Conservation (phyloP, 2,113 vertebrate genomes). For the Xyrauchen texanus region DNA sequence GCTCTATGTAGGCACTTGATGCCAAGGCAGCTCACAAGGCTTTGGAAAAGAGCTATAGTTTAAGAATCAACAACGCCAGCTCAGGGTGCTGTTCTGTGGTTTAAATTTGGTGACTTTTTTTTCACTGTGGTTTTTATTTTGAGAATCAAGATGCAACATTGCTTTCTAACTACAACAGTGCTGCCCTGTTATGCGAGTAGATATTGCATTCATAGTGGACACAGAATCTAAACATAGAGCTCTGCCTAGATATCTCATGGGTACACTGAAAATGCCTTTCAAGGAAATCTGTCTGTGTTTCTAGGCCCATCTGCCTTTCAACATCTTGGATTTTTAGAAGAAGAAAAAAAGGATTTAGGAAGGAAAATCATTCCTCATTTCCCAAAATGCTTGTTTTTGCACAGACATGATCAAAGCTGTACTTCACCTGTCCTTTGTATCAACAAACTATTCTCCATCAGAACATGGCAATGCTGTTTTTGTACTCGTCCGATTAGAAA, state of each 20-base stretch:
- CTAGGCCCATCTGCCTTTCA: neutral
- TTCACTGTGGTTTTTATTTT: constrained; percentile 19
- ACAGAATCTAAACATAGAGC: neutral
- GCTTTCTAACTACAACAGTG: neutral
- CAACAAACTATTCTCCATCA: constrained; percentile 25
- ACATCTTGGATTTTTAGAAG: constrained; percentile 10
- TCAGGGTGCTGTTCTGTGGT: neutral
- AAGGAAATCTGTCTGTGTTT: constrained; percentile 18
- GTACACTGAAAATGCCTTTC: constrained; percentile 15
- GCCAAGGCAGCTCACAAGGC: neutral
- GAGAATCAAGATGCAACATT: neutral
- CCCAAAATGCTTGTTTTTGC: constrained; percentile 8
- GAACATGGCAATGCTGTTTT: neutral
- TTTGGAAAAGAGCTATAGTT: neutral
- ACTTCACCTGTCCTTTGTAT: constrained; percentile 13
- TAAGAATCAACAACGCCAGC: constrained; percentile 1
- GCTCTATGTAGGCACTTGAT: too few relatives aligned
- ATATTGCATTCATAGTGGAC: constrained; percentile 29
- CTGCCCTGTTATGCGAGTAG: neutral
- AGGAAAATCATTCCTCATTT: constrained; percentile 12
- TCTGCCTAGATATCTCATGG: constrained; percentile 3
- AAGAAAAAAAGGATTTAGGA: neutral
- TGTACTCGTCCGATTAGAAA: constrained; percentile 33
- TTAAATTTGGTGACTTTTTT: neutral
- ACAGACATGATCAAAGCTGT: constrained; percentile 26